phyloP scores from a whole-genome alignment of 2,888 invertebrate genomes.

The Tipula lateralis region DNA sequence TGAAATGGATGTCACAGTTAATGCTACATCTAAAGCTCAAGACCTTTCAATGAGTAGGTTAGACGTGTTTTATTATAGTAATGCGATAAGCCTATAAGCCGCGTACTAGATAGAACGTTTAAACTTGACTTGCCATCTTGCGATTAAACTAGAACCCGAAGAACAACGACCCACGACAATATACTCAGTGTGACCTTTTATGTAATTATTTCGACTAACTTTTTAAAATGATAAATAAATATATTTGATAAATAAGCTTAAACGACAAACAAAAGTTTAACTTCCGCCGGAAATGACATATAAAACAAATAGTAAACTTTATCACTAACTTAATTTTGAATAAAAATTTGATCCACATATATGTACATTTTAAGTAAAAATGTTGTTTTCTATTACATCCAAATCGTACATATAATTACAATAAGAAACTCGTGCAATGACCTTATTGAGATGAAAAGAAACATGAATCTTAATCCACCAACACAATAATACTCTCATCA shows the following conservation, averaged over 20 bases:
- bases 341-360: background rate
- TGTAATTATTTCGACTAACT: background rate
- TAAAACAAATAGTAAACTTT: background rate
- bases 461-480: background rate
- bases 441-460: background rate
- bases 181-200: too few relatives aligned
- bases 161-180: too few relatives aligned
- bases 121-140: too few relatives aligned
- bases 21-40: too few relatives aligned
- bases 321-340: background rate
- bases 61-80: too few relatives aligned
- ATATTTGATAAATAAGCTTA: background rate
- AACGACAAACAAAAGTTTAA: background rate
- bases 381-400: background rate
- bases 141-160: too few relatives aligned
- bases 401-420: background rate
- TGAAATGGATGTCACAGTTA: too few relatives aligned
- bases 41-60: too few relatives aligned
- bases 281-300: background rate
- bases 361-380: too few relatives aligned
- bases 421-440: background rate
- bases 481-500: background rate
- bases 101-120: too few relatives aligned
- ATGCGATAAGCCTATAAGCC: too few relatives aligned
- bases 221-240: background rate